Conservation (phyloP, 1,140 invertebrate species). For the Caerostris darwini region DNA sequence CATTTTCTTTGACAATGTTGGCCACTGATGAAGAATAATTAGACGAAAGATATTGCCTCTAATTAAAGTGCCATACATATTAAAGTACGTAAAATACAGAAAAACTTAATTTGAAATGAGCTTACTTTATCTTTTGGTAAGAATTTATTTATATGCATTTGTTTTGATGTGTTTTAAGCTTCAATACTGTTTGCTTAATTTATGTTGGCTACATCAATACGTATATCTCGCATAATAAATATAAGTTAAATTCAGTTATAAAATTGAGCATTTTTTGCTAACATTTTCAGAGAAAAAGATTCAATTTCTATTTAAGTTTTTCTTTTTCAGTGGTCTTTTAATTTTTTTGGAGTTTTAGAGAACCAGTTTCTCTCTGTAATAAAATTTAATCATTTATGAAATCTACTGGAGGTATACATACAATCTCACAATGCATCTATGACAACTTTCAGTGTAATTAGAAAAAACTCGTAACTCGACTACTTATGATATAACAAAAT, state of each 20-base stretch:
- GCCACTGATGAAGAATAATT: constrained; percentile 64
- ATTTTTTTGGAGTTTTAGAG: constrained; percentile 27
- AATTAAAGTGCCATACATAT: constrained; percentile 32
- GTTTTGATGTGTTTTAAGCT: background rate
- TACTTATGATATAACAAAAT: background rate
- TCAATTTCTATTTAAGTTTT: background rate
- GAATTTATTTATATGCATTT: constrained; percentile 29
- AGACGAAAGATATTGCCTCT: constrained; percentile 7
- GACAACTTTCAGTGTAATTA: background rate
- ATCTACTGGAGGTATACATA: background rate
- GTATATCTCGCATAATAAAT: background rate
- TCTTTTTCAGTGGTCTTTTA: constrained; percentile 49
- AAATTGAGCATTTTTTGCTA: background rate
- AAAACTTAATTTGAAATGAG: constrained; percentile 43
- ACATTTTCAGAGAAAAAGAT: background rate
- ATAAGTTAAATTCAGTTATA: background rate
- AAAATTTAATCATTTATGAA: background rate
- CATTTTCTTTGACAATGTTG: constrained; percentile 28
- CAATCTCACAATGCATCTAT: background rate
- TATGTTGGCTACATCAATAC: background rate
- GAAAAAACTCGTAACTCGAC: background rate
- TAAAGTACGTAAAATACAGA: constrained; percentile 1
- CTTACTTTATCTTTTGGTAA: constrained; percentile 53
- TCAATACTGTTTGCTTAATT: background rate
- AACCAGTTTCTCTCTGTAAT: background rate